Evolutionary conservation across 2,113 vertebrate species (phyloP), one percentile per base, ranked within the genome.

Genomic region (Geococcyx californianus): DNA sequence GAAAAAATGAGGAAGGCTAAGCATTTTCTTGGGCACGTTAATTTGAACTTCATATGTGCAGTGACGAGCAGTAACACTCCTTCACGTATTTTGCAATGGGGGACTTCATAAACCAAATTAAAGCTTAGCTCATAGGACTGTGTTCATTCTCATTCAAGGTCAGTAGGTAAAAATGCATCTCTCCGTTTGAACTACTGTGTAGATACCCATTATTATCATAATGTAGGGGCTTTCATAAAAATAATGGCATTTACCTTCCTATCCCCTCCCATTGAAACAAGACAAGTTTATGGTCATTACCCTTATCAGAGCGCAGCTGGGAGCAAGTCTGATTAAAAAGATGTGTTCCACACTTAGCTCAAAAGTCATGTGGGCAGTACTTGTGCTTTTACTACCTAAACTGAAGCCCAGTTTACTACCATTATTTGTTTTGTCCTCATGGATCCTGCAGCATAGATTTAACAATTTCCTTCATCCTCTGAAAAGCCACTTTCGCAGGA

Each of bases 341-440:
- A 15, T 36, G 16, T 24, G 13, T 70, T 72, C n/a, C 25, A 14
- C 29, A 7, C 47, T 77, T 66, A 11, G 38, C 59, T 66, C 38
- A 38, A 47, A 87, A 77, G 60, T 40, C 54, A 54, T 0, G 0
- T 0, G 0, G 21, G 29, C 10, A 64, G 56, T 17, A 8, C 11
- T 25, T 67, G 18, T 9, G 12, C 18, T 66, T 70, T 72, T 49
- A 17, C 23, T 38, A 18, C 20, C 12, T 76, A 54, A 54, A 42
- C 31, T 36, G 7, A 25, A 10, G 18, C 10, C 10, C 23, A 20
- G 0, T 70, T 76, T 64, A 5, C 51, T 19, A 63, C 64, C 16
- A 18, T 21, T 63, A 67, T 40, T 52, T 21, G 20, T 67, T 76
- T 64, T 28, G 9, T 59, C 31, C 7, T 47, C 21, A 16, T 36